Evolutionary conservation across 2,797 vertebrate species (phyloP).

Genomic region (Chromobotia macracanthus): DNA sequence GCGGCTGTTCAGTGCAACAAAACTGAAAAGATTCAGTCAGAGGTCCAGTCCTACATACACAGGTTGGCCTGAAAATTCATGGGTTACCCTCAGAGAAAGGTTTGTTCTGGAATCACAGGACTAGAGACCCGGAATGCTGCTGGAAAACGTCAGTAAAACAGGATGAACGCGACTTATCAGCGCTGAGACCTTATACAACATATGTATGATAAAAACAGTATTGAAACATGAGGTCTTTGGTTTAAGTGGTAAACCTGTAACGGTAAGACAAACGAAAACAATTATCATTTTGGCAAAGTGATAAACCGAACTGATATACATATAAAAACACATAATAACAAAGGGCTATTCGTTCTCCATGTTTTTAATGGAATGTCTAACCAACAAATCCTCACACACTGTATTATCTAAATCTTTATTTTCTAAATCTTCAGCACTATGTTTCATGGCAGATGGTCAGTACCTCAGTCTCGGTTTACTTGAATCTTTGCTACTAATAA

Average conservation of each 20-base stretch:
- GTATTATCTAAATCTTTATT: not conserved
- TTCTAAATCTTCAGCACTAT: slow-evolving; percentile 23
- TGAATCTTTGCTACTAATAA: not conserved
- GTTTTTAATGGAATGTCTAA: slow-evolving; percentile 20
- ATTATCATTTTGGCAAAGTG: slow-evolving; percentile 44
- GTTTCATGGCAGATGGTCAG: slow-evolving; percentile 35
- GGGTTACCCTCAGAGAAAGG: slow-evolving; percentile 10
- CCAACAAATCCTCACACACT: not conserved
- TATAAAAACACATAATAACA: slow-evolving; percentile 29
- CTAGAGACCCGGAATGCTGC: slow-evolving; percentile 11
- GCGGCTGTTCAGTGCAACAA: slow-evolving; percentile 67
- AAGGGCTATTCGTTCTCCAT: slow-evolving; percentile 19
- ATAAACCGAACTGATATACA: slow-evolving; percentile 33
- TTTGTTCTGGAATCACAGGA: slow-evolving; percentile 46
- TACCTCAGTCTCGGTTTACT: slow-evolving; percentile 11
- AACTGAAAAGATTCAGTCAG: slow-evolving; percentile 63
- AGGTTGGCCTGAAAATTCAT: slow-evolving; percentile 44
- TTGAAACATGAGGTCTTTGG: slow-evolving; percentile 71
- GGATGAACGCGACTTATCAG: slow-evolving; percentile 15
- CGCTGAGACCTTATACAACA: slow-evolving; percentile 27
- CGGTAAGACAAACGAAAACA: slow-evolving; percentile 49
- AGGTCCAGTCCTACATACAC: slow-evolving; percentile 46
- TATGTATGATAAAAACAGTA: slow-evolving; percentile 63
- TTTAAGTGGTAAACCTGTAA: slow-evolving; percentile 70
- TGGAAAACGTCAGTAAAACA: slow-evolving; percentile 16